Percentiles rank a stretch among this genome's conserved stretches.
phyloP scores from a whole-genome alignment of 1,140 invertebrate species.

The Drosophila takahashii region DNA sequence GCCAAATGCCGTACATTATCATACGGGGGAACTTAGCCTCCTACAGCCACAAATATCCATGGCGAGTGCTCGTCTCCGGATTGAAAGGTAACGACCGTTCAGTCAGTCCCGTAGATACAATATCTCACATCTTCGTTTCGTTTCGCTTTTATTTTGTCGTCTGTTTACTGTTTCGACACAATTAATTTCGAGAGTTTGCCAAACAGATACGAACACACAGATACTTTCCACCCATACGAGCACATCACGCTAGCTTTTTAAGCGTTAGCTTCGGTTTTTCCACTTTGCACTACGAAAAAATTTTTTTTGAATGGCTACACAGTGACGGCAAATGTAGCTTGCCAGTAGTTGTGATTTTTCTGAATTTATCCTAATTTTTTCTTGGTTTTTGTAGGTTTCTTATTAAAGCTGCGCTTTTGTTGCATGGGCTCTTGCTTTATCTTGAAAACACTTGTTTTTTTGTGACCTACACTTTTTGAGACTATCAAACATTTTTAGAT shows the following conservation, averaged over 20 bases:
- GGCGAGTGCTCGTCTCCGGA: conserved; percentile 93
- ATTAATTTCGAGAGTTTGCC: conserved; percentile 67
- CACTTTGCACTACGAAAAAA: conserved; percentile 48
- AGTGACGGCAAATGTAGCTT: conserved; percentile 22
- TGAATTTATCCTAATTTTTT: background rate
- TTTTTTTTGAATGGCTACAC: conserved; percentile 60
- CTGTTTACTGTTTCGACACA: conserved; percentile 62
- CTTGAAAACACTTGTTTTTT: background rate
- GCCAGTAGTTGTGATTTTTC: background rate
- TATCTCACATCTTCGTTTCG: conserved; percentile 22
- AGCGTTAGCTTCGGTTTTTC: conserved; percentile 46
- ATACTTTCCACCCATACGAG: conserved; percentile 29
- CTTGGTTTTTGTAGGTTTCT: background rate
- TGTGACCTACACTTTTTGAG: background rate
- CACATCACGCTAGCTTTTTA: conserved; percentile 41
- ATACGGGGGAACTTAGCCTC: conserved; percentile 93
- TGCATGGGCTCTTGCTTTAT: background rate
- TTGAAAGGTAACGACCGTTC: conserved; percentile 88
- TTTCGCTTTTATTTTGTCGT: conserved; percentile 23
- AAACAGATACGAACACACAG: conserved; percentile 41
- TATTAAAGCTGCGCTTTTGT: background rate
- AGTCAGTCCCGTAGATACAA: conserved; percentile 6
- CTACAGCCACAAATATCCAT: conserved; percentile 92
- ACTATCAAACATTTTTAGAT: conserved; percentile 3
- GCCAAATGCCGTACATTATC: conserved; percentile 93